Percentiles rank a stretch among this genome's conserved stretches.
Evolutionary conservation across 1,140 invertebrate species (phyloP).

Genomic region (Panagrolaimus sp.): DNA sequence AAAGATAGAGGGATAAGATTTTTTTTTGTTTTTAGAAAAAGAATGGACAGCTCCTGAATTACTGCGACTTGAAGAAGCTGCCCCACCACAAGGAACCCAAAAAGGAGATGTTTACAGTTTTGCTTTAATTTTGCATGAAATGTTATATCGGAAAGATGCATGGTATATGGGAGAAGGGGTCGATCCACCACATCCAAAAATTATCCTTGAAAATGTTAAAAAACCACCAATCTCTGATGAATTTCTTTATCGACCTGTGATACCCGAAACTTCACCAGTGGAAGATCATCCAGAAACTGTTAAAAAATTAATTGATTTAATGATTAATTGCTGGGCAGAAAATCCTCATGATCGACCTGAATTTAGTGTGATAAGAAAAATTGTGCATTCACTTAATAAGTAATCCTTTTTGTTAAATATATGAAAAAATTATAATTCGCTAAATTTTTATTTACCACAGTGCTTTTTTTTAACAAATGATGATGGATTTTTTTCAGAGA

Average conservation of each 20-base stretch:
- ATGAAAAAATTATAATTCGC: constrained; percentile 18
- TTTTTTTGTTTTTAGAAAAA: constrained; percentile 66
- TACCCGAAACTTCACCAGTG: constrained; percentile 28
- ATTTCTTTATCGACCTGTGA: constrained; percentile 52
- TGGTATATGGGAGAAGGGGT: constrained; percentile 73
- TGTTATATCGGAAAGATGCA: constrained; percentile 71
- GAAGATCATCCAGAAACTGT: constrained; percentile 62
- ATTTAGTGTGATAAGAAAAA: constrained; percentile 62
- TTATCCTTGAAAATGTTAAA: constrained; percentile 76
- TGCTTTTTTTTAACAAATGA: background rate
- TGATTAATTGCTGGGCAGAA: constrained; percentile 83
- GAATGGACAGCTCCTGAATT: constrained; percentile 90
- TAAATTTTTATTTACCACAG: background rate
- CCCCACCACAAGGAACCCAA: constrained; percentile 67
- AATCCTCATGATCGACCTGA: constrained; percentile 79
- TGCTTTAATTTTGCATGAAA: constrained; percentile 83
- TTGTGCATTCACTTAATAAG: constrained; percentile 60
- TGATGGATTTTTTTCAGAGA: constrained; percentile 42
- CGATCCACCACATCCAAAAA: constrained; percentile 68
- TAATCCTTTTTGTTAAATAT: constrained; percentile 30
- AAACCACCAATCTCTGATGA: constrained; percentile 58
- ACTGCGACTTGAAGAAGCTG: constrained; percentile 65
- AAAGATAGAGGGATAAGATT: background rate
- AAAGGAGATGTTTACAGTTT: constrained; percentile 92
- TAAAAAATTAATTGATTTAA: constrained; percentile 75